A percentile compares a stretch with the other conserved stretches of the same genome.
Conservation (phyloP, 2,797 vertebrate species). For the Liasis olivaceus region DNA sequence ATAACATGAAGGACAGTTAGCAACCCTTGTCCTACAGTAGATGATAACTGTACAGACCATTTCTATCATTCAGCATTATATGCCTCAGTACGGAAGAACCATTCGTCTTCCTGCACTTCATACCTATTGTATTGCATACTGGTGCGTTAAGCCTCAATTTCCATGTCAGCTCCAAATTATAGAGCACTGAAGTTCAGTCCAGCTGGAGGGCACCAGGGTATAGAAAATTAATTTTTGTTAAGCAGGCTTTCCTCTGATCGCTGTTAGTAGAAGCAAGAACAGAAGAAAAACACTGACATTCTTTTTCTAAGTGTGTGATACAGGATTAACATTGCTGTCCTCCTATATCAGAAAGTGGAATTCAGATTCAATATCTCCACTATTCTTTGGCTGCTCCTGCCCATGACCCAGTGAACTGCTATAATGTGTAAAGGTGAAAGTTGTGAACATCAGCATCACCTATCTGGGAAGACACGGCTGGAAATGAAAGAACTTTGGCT, state of each 20-base stretch:
- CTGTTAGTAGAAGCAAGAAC: neutral
- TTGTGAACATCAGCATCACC: conserved; percentile 36
- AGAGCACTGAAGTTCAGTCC: neutral
- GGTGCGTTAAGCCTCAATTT: neutral
- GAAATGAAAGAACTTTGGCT: conserved; percentile 35
- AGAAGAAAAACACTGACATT: conserved; percentile 40
- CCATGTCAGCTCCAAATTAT: neutral
- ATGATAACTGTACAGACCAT: neutral
- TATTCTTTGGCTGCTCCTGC: neutral
- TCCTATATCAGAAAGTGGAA: conserved; percentile 42
- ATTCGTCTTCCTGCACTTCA: neutral
- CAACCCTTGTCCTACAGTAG: neutral
- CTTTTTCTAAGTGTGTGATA: conserved; percentile 47
- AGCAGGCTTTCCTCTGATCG: neutral
- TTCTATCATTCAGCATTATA: neutral
- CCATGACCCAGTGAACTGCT: conserved; percentile 6
- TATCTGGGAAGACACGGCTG: conserved; percentile 25
- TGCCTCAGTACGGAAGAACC: neutral
- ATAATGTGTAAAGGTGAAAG: conserved; percentile 21
- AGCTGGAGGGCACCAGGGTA: neutral
- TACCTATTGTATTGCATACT: neutral
- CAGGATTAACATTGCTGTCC: conserved; percentile 54
- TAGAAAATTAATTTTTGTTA: neutral
- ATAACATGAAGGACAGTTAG: neutral
- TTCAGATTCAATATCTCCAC: conserved; percentile 34